phyloP scores from a whole-genome alignment of 2,797 vertebrate species.

The Sus cebifrons region DNA sequence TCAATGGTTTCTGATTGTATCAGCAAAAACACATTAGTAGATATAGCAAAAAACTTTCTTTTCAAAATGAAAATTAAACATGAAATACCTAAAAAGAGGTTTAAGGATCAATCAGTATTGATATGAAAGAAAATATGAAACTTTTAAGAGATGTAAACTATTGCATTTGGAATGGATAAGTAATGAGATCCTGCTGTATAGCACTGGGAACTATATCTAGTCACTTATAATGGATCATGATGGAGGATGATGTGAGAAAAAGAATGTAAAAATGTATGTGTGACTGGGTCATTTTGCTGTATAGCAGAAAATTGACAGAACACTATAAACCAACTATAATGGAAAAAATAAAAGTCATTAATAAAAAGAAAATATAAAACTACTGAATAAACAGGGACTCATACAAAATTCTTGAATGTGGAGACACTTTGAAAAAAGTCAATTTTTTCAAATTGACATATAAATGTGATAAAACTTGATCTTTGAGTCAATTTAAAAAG shows the following conservation, averaged over 20 bases:
- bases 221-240: no score
- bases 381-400: slow-evolving; percentile 15
- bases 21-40: slow-evolving; percentile 12
- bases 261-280: no score
- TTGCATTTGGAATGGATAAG: no score
- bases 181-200: no score
- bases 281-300: no score
- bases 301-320: no score
- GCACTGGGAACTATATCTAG: no score
- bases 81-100: background rate
- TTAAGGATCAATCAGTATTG: background rate
- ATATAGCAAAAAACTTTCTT: background rate
- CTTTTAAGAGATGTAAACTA: no score
- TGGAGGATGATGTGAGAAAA: no score
- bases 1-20: slow-evolving; percentile 43
- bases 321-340: no score
- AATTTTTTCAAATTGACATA: slow-evolving; percentile 59
- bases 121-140: no score
- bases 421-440: slow-evolving; percentile 10
- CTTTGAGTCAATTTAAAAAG: slow-evolving; percentile 69
- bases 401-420: background rate
- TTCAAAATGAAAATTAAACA: slow-evolving; percentile 62
- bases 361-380: slow-evolving; percentile 40
- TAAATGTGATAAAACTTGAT: slow-evolving; percentile 47
- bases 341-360: no score